Evolutionary conservation across 2,888 invertebrate species (phyloP).

Genomic region (Drosophila paranaensis): DNA sequence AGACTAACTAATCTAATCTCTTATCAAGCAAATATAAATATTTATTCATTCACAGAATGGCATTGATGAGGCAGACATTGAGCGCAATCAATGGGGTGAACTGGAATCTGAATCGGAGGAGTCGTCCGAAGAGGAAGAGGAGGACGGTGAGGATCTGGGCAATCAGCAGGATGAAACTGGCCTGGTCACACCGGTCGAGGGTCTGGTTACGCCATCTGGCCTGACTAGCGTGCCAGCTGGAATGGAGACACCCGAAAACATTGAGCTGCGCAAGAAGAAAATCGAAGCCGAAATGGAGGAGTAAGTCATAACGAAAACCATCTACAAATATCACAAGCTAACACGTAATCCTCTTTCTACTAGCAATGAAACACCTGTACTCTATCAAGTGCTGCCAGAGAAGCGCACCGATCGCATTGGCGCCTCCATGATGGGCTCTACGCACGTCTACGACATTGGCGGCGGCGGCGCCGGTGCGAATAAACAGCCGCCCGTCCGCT

Average conservation of each 20-base stretch:
- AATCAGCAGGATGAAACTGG: conserved; percentile 90
- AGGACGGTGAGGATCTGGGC: conserved; percentile 87
- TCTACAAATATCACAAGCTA: conserved; percentile 1
- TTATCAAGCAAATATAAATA: not conserved
- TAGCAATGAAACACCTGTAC: conserved; percentile 95
- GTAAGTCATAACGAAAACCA: conserved; percentile 84
- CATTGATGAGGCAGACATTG: conserved; percentile 94
- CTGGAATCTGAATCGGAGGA: conserved; percentile 93
- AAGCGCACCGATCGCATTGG: conserved; percentile 95
- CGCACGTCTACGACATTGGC: conserved; percentile 98
- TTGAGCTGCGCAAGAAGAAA: conserved; percentile 98
- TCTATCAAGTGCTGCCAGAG: conserved; percentile 98
- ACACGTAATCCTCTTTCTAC: conserved; percentile 16
- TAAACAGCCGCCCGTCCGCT: conserved; percentile 85
- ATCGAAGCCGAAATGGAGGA: conserved; percentile 98
- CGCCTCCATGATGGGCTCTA: conserved; percentile 98
- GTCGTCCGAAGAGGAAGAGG: conserved; percentile 88
- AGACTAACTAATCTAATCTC: not conserved
- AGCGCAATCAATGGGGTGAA: conserved; percentile 98
- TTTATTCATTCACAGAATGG: conserved; percentile 85
- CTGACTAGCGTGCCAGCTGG: conserved; percentile 96
- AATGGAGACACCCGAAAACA: conserved; percentile 99
- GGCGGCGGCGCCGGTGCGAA: conserved; percentile 87
- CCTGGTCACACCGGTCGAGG: conserved; percentile 96
- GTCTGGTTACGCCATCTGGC: conserved; percentile 97